phyloP scores from a whole-genome alignment of 2,113 vertebrate species.

The Promerops cafer region DNA sequence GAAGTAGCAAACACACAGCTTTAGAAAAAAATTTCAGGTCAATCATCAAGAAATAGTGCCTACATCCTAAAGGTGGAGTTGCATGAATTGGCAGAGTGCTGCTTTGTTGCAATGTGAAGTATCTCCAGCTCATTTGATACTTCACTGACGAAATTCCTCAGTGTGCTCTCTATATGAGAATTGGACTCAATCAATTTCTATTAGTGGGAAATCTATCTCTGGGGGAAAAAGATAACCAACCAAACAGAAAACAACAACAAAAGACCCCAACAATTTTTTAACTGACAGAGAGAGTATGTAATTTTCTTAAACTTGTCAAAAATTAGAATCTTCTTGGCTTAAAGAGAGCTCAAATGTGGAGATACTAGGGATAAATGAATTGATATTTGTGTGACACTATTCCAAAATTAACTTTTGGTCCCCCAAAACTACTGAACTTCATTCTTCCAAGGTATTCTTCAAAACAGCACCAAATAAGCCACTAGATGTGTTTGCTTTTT shows the following conservation, averaged over 20 bases:
- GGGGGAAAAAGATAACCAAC: background rate
- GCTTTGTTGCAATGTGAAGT: background rate
- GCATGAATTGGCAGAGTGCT: background rate
- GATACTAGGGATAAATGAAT: background rate
- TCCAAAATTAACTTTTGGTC: background rate
- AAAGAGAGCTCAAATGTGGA: background rate
- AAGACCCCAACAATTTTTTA: background rate
- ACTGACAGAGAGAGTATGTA: background rate
- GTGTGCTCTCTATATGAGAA: background rate
- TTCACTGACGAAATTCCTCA: background rate
- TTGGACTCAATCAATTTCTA: background rate
- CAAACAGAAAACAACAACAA: background rate
- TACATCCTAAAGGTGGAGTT: background rate
- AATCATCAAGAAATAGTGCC: background rate
- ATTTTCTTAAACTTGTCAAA: background rate
- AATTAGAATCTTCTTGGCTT: background rate
- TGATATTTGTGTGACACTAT: background rate
- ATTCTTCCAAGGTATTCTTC: background rate
- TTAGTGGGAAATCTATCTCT: background rate
- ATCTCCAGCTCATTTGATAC: background rate
- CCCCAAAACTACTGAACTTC: background rate
- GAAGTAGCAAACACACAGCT: background rate
- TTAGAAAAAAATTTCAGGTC: slow-evolving; percentile 2
- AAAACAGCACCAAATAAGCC: background rate
- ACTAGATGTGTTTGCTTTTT: background rate